Conservation (phyloP, 2,797 vertebrate species). For the Molossus molossus region DNA sequence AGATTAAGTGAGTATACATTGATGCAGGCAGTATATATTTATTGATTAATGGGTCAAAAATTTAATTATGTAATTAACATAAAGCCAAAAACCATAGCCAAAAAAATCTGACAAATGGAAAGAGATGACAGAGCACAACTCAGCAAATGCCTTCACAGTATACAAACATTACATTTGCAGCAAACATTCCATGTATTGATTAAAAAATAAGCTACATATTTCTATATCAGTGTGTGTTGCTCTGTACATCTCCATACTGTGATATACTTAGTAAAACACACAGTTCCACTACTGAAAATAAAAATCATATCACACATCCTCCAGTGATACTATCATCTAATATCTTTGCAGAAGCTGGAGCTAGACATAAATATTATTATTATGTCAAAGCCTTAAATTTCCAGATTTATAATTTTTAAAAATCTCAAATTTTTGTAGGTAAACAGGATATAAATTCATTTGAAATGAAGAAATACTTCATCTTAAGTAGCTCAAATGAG, state of each 20-base stretch:
- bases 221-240: not conserved
- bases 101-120: slow-evolving; percentile 38
- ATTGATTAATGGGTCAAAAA: not conserved
- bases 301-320: not conserved
- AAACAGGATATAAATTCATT: slow-evolving; percentile 42
- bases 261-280: slow-evolving; percentile 21
- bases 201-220: slow-evolving; percentile 11
- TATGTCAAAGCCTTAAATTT: slow-evolving; percentile 13
- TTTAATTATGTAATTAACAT: slow-evolving; percentile 18
- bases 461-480: slow-evolving; percentile 62
- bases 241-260: not conserved
- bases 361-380: not conserved
- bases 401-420: slow-evolving; percentile 35
- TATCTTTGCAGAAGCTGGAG: slow-evolving; percentile 17
- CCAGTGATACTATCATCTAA: not conserved
- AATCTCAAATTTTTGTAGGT: not conserved
- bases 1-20: not conserved
- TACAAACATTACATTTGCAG: slow-evolving; percentile 40
- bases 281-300: not conserved
- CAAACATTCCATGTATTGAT: not conserved
- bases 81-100: slow-evolving; percentile 14
- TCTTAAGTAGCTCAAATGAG: not conserved
- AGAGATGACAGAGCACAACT: not conserved
- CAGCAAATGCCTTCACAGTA: slow-evolving; percentile 47
- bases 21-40: not conserved